A percentile compares a stretch with the other conserved stretches of the same genome.
phyloP scores from a whole-genome alignment of 2,113 vertebrate genomes.

The Elaphurus davidianus region DNA sequence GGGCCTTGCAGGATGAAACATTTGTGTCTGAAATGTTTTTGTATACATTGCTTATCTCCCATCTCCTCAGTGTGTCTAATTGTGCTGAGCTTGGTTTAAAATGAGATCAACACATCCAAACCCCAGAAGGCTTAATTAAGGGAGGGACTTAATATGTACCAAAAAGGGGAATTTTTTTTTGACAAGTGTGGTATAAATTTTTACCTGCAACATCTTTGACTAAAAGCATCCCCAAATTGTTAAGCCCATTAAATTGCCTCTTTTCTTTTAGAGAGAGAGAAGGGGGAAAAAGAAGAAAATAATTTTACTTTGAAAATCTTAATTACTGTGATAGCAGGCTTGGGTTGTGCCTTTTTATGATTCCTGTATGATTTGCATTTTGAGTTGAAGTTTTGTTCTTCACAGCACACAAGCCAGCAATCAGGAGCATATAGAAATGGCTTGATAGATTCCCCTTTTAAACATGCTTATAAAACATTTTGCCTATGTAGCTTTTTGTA shows the following conservation, averaged over 20 bases:
- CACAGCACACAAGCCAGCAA: constrained; percentile 71
- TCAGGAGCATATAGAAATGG: constrained; percentile 63
- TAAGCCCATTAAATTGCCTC: constrained; percentile 56
- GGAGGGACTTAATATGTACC: constrained; percentile 87
- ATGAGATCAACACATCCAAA: constrained; percentile 95
- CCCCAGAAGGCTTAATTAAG: constrained; percentile 98
- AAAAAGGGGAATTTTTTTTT: constrained; percentile 75
- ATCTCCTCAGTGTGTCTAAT: constrained; percentile 89
- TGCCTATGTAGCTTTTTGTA: constrained; percentile 64
- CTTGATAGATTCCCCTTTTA: constrained; percentile 65
- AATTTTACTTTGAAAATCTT: constrained; percentile 76
- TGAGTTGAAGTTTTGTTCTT: constrained; percentile 68
- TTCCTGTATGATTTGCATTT: constrained; percentile 74
- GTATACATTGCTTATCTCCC: constrained; percentile 89
- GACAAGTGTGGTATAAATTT: constrained; percentile 75
- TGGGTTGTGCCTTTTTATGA: neutral
- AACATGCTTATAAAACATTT: constrained; percentile 64
- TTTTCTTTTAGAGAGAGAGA: neutral
- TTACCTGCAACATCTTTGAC: constrained; percentile 74
- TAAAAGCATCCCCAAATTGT: constrained; percentile 57
- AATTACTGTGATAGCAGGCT: constrained; percentile 66
- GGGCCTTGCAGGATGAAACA: constrained; percentile 77
- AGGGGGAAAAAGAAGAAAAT: constrained; percentile 63
- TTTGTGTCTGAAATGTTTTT: constrained; percentile 84
- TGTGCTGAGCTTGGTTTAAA: constrained; percentile 97